Evolutionary conservation across 1,140 invertebrate genomes (phyloP).

Genomic region (Catajapyx aquilonaris): DNA sequence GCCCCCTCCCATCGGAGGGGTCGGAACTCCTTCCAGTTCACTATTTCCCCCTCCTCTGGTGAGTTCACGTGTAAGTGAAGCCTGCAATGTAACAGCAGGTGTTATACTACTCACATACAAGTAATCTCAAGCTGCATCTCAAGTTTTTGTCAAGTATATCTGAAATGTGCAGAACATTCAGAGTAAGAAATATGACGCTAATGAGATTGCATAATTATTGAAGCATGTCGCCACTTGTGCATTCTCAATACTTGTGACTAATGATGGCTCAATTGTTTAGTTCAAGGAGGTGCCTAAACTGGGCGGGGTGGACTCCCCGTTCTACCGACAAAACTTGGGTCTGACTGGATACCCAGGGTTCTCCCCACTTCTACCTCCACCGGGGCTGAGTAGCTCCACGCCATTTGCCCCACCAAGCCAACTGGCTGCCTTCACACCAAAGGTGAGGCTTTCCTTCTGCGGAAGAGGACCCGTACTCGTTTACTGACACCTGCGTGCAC

Average conservation of each 20-base stretch:
- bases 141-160: too few species aligned
- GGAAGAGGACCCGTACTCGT: too few species aligned
- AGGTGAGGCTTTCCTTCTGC: too few species aligned
- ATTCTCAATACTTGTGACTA: constrained; percentile 4
- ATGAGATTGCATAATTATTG: constrained; percentile 1
- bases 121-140: too few species aligned
- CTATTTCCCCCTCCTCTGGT: constrained; percentile 37
- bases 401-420: constrained; percentile 60
- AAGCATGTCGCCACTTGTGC: constrained; percentile 3
- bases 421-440: constrained; percentile 63
- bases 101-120: too few species aligned
- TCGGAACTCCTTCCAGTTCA: constrained; percentile 17
- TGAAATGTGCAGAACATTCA: too few species aligned
- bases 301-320: constrained; percentile 47
- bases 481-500: too few species aligned
- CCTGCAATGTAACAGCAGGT: too few species aligned
- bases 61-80: too few species aligned
- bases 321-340: constrained; percentile 49
- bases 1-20: constrained; percentile 24
- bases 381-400: constrained; percentile 40
- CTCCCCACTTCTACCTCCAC: constrained; percentile 56
- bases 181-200: constrained; percentile 1
- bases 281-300: constrained; percentile 79
- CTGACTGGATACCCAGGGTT: constrained; percentile 56
- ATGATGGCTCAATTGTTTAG: constrained; percentile 24